Base-by-base conservation (phyloP, 2,888 invertebrate genomes). In the Cremastinae sp. region DNA sequence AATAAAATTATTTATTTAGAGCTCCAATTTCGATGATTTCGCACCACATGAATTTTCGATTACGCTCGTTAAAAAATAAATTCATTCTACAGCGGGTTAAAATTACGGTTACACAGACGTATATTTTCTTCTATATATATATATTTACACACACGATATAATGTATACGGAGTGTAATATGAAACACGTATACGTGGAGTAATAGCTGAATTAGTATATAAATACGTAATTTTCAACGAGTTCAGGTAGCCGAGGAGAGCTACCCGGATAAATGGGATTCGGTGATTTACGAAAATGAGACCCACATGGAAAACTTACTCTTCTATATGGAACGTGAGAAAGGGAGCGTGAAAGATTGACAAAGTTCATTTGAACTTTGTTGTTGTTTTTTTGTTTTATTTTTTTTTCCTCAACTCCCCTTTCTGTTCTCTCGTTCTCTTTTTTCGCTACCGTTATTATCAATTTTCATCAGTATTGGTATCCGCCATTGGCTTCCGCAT, bases 401-500 rank as follows among this genome's bases (percentile, higher is more conserved):
- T 56, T 20, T 35, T 12, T 49, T 43, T 51, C 35, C 8, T 56
- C 20, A 35, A 3, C 28, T 3, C 28, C 28, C 28, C 5, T 28
- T 28, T 5, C 28, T 28, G 28, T 28, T 3, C n/a, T 3, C 28
- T 28, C 28, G 28, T 28, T 28, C 35, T 20, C 22, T 43, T 58
- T 53, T 65, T 66, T 61, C 61, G 59, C 74, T 74, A 75, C 58
- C 68, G 22, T 68, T 65, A 55, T 41, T 59, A 49, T 49, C 39
- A 58, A 53, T 73, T 61, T 39, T 53, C 28, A 81, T 86, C 82
- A 89, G 82, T 89, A 89, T 82, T 89, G 89, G 83, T 89, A 89
- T 82, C 89, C 89, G 72, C 87, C 88, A 79, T 89, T 89, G 58
- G 87, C 87, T 35, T 82, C 86, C 2, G 88, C 87, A 74, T 89